A percentile compares a stretch with the other conserved stretches of the same genome.
phyloP scores from a whole-genome alignment of 2,113 vertebrate genomes.

The Ginglymostoma cirratum region DNA sequence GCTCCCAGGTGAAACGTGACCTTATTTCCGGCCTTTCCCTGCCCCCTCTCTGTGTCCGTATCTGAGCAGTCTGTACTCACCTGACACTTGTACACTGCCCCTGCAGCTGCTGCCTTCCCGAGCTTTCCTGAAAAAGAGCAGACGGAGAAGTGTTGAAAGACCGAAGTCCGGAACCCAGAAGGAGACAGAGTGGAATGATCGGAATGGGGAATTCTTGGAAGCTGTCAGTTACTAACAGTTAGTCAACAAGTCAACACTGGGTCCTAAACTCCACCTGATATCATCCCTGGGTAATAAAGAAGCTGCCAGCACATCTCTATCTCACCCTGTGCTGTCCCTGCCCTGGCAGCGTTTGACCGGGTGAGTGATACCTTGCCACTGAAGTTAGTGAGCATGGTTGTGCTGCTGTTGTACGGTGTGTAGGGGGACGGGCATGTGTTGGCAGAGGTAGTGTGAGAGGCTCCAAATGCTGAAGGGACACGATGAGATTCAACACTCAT shows the following conservation, averaged over 20 bases:
- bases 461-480: too few relatives aligned
- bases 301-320: background rate
- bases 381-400: too few relatives aligned
- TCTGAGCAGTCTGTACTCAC: background rate
- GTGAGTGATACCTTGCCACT: too few relatives aligned
- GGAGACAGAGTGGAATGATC: background rate
- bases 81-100: background rate
- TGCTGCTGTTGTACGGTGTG: too few relatives aligned
- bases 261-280: background rate
- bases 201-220: slow-evolving; percentile 28
- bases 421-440: too few relatives aligned
- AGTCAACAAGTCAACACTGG: background rate
- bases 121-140: background rate
- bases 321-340: background rate
- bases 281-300: background rate
- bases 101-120: background rate
- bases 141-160: background rate
- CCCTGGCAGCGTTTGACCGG: background rate
- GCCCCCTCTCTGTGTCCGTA: background rate
- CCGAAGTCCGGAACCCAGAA: background rate
- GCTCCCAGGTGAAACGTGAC: background rate
- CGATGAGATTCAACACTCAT: too few relatives aligned
- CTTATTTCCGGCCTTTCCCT: background rate
- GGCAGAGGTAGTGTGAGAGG: too few relatives aligned
- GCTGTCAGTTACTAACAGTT: background rate